Conservation (phyloP, 2,888 invertebrate species). For the Euzophera pinguis region DNA sequence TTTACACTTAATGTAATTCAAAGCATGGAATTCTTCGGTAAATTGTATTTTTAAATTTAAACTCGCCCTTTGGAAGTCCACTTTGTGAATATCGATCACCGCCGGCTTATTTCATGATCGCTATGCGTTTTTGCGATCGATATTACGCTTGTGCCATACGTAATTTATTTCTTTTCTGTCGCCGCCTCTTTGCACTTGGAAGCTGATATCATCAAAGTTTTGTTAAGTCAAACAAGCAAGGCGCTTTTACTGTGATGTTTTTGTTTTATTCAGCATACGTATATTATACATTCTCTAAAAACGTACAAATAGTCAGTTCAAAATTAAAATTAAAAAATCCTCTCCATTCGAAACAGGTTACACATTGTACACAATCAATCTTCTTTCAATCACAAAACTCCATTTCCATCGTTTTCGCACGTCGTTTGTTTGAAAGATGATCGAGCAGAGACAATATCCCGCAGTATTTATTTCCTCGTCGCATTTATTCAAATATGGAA, state of each 20-base stretch:
- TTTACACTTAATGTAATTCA: conserved; percentile 79
- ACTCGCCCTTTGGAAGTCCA: conserved; percentile 42
- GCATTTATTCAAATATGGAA: conserved; percentile 71
- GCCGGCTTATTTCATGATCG: conserved; percentile 56
- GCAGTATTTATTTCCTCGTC: conserved; percentile 67
- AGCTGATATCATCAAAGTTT: conserved; percentile 19
- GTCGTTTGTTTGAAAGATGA: conserved; percentile 36
- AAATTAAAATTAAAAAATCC: neutral
- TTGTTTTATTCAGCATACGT: no score
- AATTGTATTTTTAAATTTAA: conserved; percentile 75
- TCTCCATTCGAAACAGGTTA: no score
- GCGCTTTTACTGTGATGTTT: neutral
- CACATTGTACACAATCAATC: neutral
- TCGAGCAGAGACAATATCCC: conserved; percentile 64
- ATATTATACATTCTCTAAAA: neutral
- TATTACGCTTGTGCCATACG: conserved; percentile 61
- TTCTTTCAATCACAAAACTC: neutral
- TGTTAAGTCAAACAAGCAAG: neutral
- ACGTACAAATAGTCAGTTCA: neutral
- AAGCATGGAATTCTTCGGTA: conserved; percentile 76
- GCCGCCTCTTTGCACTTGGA: conserved; percentile 31
- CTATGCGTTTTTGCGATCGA: conserved; percentile 63
- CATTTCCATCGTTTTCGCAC: neutral
- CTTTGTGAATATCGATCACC: conserved; percentile 14
- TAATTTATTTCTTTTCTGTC: conserved; percentile 48